Base-by-base conservation (phyloP, 2,113 vertebrate genomes). In the Sprattus sprattus region DNA sequence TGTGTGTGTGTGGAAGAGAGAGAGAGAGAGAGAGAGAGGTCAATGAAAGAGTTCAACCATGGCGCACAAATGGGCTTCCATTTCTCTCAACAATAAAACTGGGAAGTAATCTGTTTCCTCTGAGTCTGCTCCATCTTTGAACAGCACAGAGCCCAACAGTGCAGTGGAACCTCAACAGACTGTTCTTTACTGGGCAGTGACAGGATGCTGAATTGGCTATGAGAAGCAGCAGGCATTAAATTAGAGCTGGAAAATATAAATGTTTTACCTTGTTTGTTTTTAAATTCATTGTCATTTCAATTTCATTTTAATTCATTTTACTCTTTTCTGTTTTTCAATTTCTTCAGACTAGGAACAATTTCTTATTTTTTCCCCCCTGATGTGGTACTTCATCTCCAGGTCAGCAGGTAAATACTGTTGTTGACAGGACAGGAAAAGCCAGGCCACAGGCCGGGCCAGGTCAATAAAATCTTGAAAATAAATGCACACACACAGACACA, bases 171-270 rank as follows among this genome's bases (percentile, higher is more conserved):
- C n/a, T 15, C 25, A 25, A 32, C 60, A 64, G 60, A n/a, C n/a
- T 64, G 20, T n/a, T 64, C 60, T 71, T 28, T 28, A 32, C 64
- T 28, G 45, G 52, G 80, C 64, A 81, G 83, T 86, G 85, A 81
- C 85, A 83, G 82, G 81, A 71, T 71, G n/a, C 64, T 1, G 1
- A 3, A 13, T 28, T 32, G 9, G n/a, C 9, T 71, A 15, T 71
- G n/a, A 71, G 64, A 28, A 10, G 10, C 60, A 64, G 6, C 64
- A 71, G 25, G 10, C 22, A 71, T 2, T 71, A 13, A 28, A 11
- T 28, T 32, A n/a, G 57, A 64, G 18, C 39, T 39, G 39, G 39
- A 2, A 71, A 28, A 32, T 0, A 28, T 32, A 32, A 28, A 32
- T 71, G n/a, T 28, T 71, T 32, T 71, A 15, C 52, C 64, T 28